Conservation (phyloP, 1,140 invertebrate species). For the Sycophila sp. region DNA sequence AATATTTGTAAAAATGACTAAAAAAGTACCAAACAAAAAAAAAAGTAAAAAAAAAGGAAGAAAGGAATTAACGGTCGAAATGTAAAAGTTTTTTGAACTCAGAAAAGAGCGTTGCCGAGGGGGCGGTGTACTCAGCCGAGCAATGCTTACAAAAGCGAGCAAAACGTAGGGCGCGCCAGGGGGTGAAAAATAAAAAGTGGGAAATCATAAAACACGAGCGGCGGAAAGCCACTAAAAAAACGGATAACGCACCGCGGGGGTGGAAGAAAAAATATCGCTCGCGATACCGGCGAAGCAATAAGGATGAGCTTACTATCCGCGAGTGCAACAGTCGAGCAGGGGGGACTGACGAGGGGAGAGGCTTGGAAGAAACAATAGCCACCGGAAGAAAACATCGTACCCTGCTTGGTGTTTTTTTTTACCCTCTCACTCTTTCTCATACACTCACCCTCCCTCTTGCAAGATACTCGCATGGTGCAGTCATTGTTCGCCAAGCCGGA, state of each 20-base stretch:
- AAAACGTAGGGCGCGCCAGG: constrained; percentile 24
- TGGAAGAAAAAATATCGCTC: constrained; percentile 33
- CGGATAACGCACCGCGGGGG: background rate
- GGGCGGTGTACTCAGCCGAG: too few species aligned
- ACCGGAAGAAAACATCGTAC: constrained; percentile 39
- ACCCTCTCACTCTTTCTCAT: background rate
- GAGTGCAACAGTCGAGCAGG: constrained; percentile 17
- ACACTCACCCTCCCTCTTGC: background rate
- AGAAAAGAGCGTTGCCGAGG: too few species aligned
- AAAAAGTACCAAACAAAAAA: too few species aligned
- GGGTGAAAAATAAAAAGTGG: background rate
- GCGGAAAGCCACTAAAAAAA: background rate
- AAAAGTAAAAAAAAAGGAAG: too few species aligned
- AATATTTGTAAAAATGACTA: too few species aligned
- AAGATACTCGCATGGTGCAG: background rate
- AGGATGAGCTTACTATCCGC: constrained; percentile 32
- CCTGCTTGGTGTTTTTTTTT: constrained; percentile 28
- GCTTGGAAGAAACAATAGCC: constrained; percentile 61
- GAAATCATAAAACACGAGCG: constrained; percentile 16
- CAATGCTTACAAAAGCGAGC: constrained; percentile 32
- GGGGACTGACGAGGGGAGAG: constrained; percentile 48
- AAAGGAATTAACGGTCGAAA: too few species aligned
- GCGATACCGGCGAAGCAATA: constrained; percentile 33
- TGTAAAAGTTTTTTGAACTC: too few species aligned
- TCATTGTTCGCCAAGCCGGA: constrained; percentile 21